Base-by-base conservation (phyloP, 2,113 vertebrate genomes). In the Pygoscelis antarcticus region DNA sequence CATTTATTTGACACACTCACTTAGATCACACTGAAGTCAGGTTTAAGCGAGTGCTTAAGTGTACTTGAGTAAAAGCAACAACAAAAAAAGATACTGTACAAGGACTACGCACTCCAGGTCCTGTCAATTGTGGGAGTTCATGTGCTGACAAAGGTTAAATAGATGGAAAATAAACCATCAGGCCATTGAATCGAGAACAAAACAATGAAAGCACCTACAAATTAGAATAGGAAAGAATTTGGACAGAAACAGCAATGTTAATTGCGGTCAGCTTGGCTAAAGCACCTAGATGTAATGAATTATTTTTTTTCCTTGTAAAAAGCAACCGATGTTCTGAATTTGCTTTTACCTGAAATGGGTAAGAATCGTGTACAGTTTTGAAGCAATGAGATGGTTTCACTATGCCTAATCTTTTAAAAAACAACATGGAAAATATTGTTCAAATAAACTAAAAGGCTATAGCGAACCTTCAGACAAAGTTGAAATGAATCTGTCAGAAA, bases 401-500 rank as follows among this genome's bases (percentile, higher is more conserved):
- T 81, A 68, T 84, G 83, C 77, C 13, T 80, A 75, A 90, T 34
- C 34, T 60, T 36, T 7, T 6, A 10, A 11, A 13, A 55, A 72
- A 79, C 60, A 46, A 17, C 16, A 20, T 3, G 46, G 58, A 60
- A 90, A 93, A 83, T 30, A 38, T 9, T 58, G 51, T 71, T 81
- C 77, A 85, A 91, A 94, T 64, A 75, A 94, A 66, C 54, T 32
- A 36, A 88, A 90, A 77, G 5, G 7, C 42, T 38, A 1, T 0
- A 81, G 55, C 3, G 0, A 74, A 54, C 19, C 69, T 62, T 58
- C 60, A 69, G 77, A 65, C 57, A 46, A 81, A 83, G 47, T 11
- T 55, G n/a, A 90, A 92, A 76, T 77, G 60, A 93, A 75, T 72
- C 78, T 87, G 71, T 90, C 74, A 93, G 71, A 66, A 92, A 29